Evolutionary conservation across 2,888 invertebrate species (phyloP).

Genomic region (Oegoconia quadripuncta): DNA sequence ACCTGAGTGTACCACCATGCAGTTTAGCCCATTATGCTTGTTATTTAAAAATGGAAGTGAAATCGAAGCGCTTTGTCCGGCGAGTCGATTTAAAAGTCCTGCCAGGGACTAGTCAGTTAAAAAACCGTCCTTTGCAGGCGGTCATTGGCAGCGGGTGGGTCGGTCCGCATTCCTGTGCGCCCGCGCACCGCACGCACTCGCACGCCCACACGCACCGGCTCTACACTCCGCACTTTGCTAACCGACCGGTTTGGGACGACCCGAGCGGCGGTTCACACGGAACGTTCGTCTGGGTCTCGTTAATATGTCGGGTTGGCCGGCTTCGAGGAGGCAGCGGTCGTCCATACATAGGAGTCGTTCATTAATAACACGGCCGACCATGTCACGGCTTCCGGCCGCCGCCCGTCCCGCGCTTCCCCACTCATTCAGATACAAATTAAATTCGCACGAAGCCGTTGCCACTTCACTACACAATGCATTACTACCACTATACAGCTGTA

Average conservation of each 20-base stretch:
- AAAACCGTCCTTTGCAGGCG: conserved; percentile 71
- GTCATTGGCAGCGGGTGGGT: conserved; percentile 76
- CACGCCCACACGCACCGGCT: conserved; percentile 54
- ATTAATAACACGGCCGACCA: conserved; percentile 67
- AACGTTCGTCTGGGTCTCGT: conserved; percentile 19
- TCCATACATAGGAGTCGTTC: conserved; percentile 52
- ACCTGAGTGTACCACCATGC: too few relatives aligned
- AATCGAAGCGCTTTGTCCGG: conserved; percentile 40
- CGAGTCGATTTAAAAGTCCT: conserved; percentile 53
- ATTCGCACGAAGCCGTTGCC: conserved; percentile 52
- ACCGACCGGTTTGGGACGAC: conserved; percentile 25
- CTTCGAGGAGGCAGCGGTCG: conserved; percentile 34
- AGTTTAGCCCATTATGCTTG: too few relatives aligned
- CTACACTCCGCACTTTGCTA: conserved; percentile 28
- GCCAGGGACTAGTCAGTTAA: conserved; percentile 61
- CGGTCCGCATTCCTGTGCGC: conserved; percentile 74
- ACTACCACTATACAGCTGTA: conserved; percentile 25
- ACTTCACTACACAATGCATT: conserved; percentile 41
- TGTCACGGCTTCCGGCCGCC: conserved; percentile 67
- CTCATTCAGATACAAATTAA: conserved; percentile 63
- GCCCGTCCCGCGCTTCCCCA: conserved; percentile 29
- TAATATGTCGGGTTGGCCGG: conserved; percentile 27
- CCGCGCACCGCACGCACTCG: conserved; percentile 56
- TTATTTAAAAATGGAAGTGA: conserved; percentile 2
- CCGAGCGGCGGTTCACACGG: too few relatives aligned